Evolutionary conservation across 2,797 vertebrate species (phyloP), one percentile per base, ranked within the genome.

Genomic region (Tadarida brasiliensis): DNA sequence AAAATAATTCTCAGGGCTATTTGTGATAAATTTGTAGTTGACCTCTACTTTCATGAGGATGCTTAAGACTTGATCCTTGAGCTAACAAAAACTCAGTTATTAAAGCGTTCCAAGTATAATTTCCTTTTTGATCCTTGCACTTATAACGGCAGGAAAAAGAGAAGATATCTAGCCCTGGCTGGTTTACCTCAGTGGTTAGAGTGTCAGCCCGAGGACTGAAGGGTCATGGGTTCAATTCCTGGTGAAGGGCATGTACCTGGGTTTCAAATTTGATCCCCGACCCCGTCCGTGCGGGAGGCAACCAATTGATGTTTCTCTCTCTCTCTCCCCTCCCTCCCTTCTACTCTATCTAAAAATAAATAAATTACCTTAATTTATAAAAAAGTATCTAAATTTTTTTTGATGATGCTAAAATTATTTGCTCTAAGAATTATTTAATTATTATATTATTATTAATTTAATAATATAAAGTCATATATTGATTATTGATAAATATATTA

Each of bases 321-420:
- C n/a, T n/a, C n/a, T n/a, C n/a, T n/a, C n/a, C n/a, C n/a, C n/a
- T n/a, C n/a, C n/a, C n/a, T n/a, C n/a, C n/a, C n/a, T n/a, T n/a
- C n/a, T n/a, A n/a, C n/a, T n/a, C n/a, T n/a, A n/a, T n/a, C n/a
- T n/a, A n/a, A n/a, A n/a, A n/a, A n/a, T n/a, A n/a, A n/a, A n/a
- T n/a, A n/a, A n/a, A n/a, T n/a, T n/a, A n/a, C n/a, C n/a, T n/a
- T n/a, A n/a, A n/a, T n/a, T n/a, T n/a, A n/a, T n/a, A n/a, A n/a
- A n/a, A n/a, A n/a, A n/a, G n/a, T n/a, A n/a, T n/a, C n/a, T n/a
- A n/a, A 30, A 77, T 74, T 65, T 89, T 74, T 92, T 85, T 95
- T 85, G 77, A 33, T 82, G 76, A 81, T 92, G 78, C 84, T 92
- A 90, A 93, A 91, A 89, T 96, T 70, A 83, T 94, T 89, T 95